Evolutionary conservation across 2,888 invertebrate species (phyloP).

Genomic region (Dilophus febrilis): DNA sequence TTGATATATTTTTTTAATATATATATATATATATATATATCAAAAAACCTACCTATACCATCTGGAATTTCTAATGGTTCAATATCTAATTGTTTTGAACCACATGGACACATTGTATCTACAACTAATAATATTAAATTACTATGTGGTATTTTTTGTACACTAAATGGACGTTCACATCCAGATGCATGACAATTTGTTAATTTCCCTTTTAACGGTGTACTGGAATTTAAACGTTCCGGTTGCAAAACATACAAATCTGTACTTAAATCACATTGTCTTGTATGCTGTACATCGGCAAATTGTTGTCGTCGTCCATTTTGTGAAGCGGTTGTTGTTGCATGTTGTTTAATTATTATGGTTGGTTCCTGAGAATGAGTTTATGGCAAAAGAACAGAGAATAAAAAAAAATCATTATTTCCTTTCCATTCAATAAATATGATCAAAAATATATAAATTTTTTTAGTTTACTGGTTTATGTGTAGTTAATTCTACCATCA

Average conservation of each 20-base stretch:
- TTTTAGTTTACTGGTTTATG: too few species aligned
- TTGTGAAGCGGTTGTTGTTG: too few species aligned
- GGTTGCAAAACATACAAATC: conserved; percentile 75
- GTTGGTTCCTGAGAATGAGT: too few species aligned
- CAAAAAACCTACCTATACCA: conserved; percentile 27
- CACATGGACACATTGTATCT: conserved; percentile 76
- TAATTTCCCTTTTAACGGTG: conserved; percentile 73
- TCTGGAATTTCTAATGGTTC: conserved; percentile 52
- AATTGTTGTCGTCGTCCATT: not conserved
- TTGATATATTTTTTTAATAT: not conserved
- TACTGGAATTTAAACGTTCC: conserved; percentile 58
- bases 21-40: not conserved
- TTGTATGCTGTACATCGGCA: conserved; percentile 40
- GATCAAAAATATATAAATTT: too few species aligned
- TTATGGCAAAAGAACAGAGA: too few species aligned
- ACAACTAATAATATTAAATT: conserved; percentile 78
- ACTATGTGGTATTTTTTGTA: conserved; percentile 79
- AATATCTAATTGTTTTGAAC: conserved; percentile 70
- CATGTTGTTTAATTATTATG: too few species aligned
- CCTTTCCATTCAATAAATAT: too few species aligned
- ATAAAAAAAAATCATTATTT: too few species aligned
- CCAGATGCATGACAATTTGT: conserved; percentile 78
- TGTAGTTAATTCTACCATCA: too few species aligned
- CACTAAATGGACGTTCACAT: conserved; percentile 82
- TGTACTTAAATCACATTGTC: conserved; percentile 74